Conservation (phyloP, 1,140 invertebrate species). For the Brachionus rubens region DNA sequence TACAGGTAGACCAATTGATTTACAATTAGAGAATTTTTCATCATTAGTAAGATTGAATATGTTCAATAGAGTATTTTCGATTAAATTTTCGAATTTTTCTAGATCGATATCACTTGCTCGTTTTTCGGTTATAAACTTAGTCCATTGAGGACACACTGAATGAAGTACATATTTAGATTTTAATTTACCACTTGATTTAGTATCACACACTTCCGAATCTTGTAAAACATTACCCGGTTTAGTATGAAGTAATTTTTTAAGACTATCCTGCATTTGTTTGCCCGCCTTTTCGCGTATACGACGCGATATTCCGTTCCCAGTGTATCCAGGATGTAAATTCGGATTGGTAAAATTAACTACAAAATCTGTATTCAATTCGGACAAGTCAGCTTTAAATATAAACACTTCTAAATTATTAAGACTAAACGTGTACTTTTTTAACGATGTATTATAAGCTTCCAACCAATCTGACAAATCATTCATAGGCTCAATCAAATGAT, state of each 20-base stretch:
- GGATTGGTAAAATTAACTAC: conserved; percentile 20
- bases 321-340: conserved; percentile 33
- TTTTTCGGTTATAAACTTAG: not conserved
- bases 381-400: conserved; percentile 22
- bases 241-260: conserved; percentile 24
- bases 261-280: conserved; percentile 26
- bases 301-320: not conserved
- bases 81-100: conserved; percentile 19
- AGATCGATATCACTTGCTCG: not conserved
- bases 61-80: not conserved
- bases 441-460: not conserved
- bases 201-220: not conserved
- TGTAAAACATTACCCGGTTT: not conserved
- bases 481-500: not conserved
- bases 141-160: conserved; percentile 29
- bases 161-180: conserved; percentile 17
- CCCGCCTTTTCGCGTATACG: conserved; percentile 29
- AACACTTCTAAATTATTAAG: not conserved
- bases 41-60: not conserved
- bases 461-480: not conserved
- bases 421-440: not conserved
- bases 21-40: not conserved
- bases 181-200: conserved; percentile 16
- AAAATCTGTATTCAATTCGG: conserved; percentile 2
- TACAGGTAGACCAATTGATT: not conserved